Percentiles rank a stretch among this genome's conserved stretches.
Evolutionary conservation across 2,113 vertebrate species (phyloP).

Genomic region (Leptobrachium leishanense): DNA sequence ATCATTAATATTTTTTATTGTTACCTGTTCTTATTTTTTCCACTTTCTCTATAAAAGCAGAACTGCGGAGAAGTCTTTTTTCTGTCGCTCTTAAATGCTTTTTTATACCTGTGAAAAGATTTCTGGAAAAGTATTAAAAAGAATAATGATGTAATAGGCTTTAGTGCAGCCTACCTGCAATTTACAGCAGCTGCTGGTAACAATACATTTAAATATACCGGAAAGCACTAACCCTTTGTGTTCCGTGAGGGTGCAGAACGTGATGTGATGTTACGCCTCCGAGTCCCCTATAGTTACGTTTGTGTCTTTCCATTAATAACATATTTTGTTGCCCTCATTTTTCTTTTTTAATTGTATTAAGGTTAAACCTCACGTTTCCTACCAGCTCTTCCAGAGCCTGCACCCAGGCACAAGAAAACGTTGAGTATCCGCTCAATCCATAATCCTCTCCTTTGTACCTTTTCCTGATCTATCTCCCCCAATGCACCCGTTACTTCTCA

Average conservation of each 20-base stretch:
- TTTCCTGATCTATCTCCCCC: no score
- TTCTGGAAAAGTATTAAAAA: slow-evolving; percentile 1
- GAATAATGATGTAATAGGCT: slow-evolving; percentile 5
- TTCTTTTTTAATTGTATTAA: no score
- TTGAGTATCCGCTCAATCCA: no score
- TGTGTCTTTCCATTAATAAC: no score
- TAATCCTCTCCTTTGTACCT: no score
- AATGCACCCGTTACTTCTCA: no score
- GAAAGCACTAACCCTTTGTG: not conserved
- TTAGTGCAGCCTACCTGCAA: not conserved
- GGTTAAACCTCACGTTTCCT: no score
- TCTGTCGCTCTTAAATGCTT: not conserved
- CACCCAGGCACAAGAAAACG: no score
- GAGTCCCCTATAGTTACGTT: no score
- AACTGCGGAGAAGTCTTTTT: not conserved
- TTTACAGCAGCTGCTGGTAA: not conserved
- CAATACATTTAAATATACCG: not conserved
- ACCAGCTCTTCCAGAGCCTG: no score
- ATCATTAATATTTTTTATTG: not conserved
- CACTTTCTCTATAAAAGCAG: not conserved
- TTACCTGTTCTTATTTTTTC: not conserved
- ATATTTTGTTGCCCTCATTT: no score
- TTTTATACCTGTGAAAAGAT: not conserved
- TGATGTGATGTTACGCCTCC: no score
- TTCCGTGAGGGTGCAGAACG: not conserved